phyloP scores from a whole-genome alignment of 2,888 invertebrate genomes.

The Cordilura impudica region DNA sequence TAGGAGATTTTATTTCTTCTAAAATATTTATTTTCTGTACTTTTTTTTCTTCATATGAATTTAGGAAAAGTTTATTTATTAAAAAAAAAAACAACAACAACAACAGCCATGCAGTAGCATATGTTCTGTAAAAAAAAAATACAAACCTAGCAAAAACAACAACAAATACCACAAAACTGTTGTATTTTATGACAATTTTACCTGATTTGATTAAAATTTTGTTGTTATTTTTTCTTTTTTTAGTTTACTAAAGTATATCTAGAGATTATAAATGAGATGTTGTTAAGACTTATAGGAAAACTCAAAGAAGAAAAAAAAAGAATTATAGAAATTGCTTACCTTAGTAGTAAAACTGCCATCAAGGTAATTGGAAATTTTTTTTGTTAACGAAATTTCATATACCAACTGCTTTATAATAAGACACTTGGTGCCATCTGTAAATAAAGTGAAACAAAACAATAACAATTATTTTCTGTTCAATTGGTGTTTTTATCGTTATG shows the following conservation, averaged over 20 bases:
- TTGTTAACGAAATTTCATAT: background rate
- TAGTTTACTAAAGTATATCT: slow-evolving; percentile 16
- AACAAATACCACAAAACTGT: slow-evolving; percentile 52
- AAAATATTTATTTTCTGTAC: slow-evolving; percentile 41
- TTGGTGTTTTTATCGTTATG: slow-evolving; percentile 28
- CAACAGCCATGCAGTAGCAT: slow-evolving; percentile 41
- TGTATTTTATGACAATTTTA: slow-evolving; percentile 76
- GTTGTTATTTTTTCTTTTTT: background rate
- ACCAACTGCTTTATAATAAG: background rate
- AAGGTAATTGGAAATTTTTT: slow-evolving; percentile 62
- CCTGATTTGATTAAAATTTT: slow-evolving; percentile 76
- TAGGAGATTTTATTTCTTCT: slow-evolving; percentile 50
- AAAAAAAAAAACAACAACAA: no score
- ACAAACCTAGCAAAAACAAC: slow-evolving; percentile 35
- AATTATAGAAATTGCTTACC: slow-evolving; percentile 42
- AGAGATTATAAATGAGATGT: slow-evolving; percentile 45
- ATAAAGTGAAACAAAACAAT: background rate
- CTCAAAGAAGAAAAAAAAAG: slow-evolving; percentile 20
- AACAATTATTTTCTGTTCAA: background rate
- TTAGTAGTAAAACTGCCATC: slow-evolving; percentile 64
- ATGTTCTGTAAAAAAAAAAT: slow-evolving; percentile 37
- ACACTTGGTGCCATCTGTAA: background rate
- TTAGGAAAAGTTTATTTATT: slow-evolving; percentile 56
- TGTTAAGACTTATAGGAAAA: slow-evolving; percentile 5
- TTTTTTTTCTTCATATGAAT: slow-evolving; percentile 40